Percentiles rank a stretch among this genome's conserved stretches.
These are phyloP conservation scores for Columba livia DNA, from an alignment of 2,113 vertebrate species.

Conservation along the genomic window DNA sequence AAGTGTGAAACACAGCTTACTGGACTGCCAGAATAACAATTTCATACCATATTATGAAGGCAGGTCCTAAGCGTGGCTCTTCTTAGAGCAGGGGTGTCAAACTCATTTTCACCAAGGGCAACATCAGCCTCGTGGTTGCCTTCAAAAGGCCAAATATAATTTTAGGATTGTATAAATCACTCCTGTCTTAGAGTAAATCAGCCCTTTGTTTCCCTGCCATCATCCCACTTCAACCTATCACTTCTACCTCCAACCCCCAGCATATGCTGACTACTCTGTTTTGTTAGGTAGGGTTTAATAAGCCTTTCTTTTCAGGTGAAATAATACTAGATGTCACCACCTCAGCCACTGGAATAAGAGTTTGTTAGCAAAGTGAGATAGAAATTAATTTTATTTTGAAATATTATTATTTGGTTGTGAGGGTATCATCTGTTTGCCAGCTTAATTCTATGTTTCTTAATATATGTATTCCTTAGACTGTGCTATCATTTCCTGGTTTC, in stretches of 20 bases:
- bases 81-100: background rate
- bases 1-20: background rate
- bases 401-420: background rate
- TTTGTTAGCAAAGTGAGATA: background rate
- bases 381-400: background rate
- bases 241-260: background rate
- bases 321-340: background rate
- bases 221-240: background rate
- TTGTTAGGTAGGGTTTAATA: background rate
- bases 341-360: background rate
- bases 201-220: background rate
- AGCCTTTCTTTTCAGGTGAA: fast-evolving
- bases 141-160: too few relatives aligned
- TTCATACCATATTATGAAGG: fast-evolving
- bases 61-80: background rate
- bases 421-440: background rate
- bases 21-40: background rate
- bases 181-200: background rate
- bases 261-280: background rate
- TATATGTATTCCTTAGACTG: background rate
- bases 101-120: too few relatives aligned
- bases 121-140: too few relatives aligned
- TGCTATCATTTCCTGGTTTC: constrained; percentile 41
- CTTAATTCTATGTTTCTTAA: constrained; percentile 20
- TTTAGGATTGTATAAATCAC: background rate